Conservation (phyloP, 2,113 vertebrate genomes). For the Dromiciops gliroides region DNA sequence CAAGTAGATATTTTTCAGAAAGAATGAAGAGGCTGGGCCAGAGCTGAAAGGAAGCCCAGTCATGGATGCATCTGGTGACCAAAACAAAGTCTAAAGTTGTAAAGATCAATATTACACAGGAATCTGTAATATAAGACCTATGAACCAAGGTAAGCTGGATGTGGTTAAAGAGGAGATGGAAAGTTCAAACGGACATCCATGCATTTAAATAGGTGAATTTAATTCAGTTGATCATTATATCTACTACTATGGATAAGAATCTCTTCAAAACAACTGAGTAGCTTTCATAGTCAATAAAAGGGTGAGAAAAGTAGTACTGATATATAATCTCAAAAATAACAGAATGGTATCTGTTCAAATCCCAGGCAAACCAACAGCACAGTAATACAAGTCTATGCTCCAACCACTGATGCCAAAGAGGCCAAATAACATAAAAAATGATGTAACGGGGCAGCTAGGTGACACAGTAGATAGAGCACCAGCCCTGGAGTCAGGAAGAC, state of each 20-base stretch:
- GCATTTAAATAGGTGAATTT: neutral
- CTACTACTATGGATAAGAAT: neutral
- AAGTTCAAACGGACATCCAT: neutral
- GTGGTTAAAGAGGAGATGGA: neutral
- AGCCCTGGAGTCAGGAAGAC: too few species aligned
- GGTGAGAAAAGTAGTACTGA: neutral
- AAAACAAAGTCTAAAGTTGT: neutral
- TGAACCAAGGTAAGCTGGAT: neutral
- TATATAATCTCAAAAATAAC: neutral
- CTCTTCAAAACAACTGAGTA: neutral
- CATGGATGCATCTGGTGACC: neutral
- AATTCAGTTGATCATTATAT: neutral
- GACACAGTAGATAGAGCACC: too few species aligned
- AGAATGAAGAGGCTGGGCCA: neutral
- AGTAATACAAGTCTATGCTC: neutral
- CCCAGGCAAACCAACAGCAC: neutral
- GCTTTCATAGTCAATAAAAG: neutral
- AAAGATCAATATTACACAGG: neutral
- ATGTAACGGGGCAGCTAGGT: too few species aligned
- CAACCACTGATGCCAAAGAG: neutral
- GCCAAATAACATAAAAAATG: too few species aligned
- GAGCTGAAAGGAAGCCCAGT: neutral
- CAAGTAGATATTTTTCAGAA: neutral
- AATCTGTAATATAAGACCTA: neutral
- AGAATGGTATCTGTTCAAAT: neutral